Evolutionary conservation across 1,140 invertebrate species (phyloP).

Genomic region (Epicauta chinensis): DNA sequence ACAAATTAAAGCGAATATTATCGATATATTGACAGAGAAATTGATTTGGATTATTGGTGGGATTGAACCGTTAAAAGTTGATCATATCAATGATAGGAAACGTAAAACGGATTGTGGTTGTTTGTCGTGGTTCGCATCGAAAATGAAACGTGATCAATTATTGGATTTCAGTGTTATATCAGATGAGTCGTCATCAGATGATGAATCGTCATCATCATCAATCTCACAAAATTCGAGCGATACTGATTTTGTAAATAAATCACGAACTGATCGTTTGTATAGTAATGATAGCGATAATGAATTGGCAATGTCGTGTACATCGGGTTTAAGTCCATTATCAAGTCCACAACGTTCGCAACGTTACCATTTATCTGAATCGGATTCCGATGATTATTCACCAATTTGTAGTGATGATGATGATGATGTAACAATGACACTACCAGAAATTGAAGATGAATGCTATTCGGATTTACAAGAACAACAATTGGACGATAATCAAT

Average conservation of each 20-base stretch:
- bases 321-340: neutral
- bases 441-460: conserved; percentile 10
- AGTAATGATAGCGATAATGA: conserved; percentile 1
- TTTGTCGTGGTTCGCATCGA: neutral
- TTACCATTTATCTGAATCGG: conserved; percentile 24
- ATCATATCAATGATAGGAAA: conserved; percentile 5
- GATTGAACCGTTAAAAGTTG: conserved; percentile 1
- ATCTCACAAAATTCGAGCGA: neutral
- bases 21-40: conserved; percentile 30
- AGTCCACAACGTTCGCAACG: conserved; percentile 1
- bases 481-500: neutral
- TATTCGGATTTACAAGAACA: conserved; percentile 3
- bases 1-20: conserved; percentile 27
- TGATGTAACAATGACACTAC: conserved; percentile 14
- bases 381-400: conserved; percentile 43
- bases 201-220: no score
- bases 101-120: conserved; percentile 8
- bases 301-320: conserved; percentile 7
- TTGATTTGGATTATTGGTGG: conserved; percentile 26
- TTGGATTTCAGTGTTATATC: no score
- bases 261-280: no score
- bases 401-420: conserved; percentile 50
- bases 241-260: no score
- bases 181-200: no score
- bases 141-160: neutral